Percentiles rank a stretch among this genome's conserved stretches.
phyloP scores from a whole-genome alignment of 53 echinoderm and acorn worm genomes.

The Mesocentrotus franciscanus region DNA sequence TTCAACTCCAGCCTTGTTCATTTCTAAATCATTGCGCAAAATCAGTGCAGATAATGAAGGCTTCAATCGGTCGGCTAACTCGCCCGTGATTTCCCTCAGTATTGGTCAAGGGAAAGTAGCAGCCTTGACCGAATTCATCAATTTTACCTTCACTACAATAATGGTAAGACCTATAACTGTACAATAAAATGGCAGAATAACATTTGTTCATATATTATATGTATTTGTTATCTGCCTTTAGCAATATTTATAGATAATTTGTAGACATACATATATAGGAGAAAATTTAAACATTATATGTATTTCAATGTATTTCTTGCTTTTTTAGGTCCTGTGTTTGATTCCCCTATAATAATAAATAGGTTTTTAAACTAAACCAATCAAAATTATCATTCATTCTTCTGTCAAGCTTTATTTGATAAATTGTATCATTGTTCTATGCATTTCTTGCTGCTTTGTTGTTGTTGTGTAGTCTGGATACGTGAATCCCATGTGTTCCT shows the following conservation, averaged over 20 bases:
- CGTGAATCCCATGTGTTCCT: background rate
- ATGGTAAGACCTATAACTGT: background rate
- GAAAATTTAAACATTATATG: background rate
- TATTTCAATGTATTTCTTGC: background rate
- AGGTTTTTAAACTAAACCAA: background rate
- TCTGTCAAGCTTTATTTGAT: no score
- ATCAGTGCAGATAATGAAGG: background rate
- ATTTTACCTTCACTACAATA: slow-evolving; percentile 18
- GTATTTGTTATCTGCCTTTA: background rate
- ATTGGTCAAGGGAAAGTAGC: background rate
- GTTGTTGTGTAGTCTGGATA: background rate
- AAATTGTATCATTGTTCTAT: background rate
- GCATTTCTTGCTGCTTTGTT: background rate
- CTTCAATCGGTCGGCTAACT: slow-evolving; percentile 3
- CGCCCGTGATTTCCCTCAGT: background rate
- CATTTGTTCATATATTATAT: background rate
- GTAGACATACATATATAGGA: background rate
- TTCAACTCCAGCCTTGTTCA: background rate
- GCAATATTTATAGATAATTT: background rate
- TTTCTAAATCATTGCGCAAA: background rate
- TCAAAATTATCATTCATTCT: no score
- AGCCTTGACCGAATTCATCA: background rate
- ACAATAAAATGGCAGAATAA: background rate
- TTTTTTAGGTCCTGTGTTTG: no score
- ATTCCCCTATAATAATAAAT: background rate